Evolutionary conservation across 2,888 invertebrate genomes (phyloP).

Genomic region (Pomacea canaliculata): DNA sequence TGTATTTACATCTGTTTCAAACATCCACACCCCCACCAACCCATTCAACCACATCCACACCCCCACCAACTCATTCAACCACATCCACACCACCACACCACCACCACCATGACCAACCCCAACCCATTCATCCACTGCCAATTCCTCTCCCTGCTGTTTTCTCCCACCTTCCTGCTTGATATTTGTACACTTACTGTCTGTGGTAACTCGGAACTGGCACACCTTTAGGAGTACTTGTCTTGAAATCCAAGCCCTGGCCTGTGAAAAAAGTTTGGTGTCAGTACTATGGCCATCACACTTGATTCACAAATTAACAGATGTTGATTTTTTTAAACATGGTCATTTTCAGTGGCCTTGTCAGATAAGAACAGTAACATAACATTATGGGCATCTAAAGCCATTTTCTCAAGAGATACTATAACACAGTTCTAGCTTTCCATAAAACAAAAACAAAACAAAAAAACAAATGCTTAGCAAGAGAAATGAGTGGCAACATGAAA

Average conservation of each 20-base stretch:
- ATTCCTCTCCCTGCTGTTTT: not conserved
- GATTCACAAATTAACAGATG: not conserved
- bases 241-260: constrained; percentile 15
- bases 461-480: too few species aligned
- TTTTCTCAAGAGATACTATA: too few species aligned
- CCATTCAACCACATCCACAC: not conserved
- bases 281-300: too few species aligned
- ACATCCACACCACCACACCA: not conserved
- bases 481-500: too few species aligned
- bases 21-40: not conserved
- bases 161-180: not conserved
- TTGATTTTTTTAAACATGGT: not conserved
- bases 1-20: not conserved
- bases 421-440: too few species aligned
- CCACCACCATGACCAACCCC: not conserved
- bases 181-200: not conserved
- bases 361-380: too few species aligned
- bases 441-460: too few species aligned
- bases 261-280: not conserved
- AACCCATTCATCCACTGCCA: not conserved
- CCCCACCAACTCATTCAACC: not conserved
- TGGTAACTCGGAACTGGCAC: constrained; percentile 18
- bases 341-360: not conserved
- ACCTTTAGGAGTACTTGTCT: not conserved
- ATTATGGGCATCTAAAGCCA: too few species aligned